phyloP scores from a whole-genome alignment of 2,797 vertebrate genomes.

The Nyctalus aviator region DNA sequence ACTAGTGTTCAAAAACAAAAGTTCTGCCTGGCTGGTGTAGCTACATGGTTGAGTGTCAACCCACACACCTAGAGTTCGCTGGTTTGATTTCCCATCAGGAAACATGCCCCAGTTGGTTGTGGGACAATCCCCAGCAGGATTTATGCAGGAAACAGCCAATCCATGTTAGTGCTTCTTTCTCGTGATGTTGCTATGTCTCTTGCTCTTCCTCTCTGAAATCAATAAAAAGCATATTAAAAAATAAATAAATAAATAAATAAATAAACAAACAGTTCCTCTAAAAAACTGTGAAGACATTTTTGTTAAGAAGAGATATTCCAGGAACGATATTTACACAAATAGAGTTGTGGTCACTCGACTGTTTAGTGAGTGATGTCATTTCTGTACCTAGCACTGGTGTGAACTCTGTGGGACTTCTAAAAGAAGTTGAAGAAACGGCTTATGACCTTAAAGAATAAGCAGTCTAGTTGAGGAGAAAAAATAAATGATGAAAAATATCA shows the following conservation, averaged over 20 bases:
- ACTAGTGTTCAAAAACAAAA: not conserved
- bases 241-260: no score
- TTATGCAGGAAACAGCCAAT: no score
- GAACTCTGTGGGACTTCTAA: not conserved
- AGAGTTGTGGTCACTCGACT: not conserved
- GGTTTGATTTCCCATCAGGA: no score
- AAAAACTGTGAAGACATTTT: not conserved
- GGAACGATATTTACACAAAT: not conserved
- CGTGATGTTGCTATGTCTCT: no score
- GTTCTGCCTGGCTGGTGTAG: no score
- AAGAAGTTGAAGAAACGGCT: not conserved
- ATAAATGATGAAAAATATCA: not conserved
- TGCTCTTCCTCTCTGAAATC: no score
- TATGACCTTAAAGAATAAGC: not conserved
- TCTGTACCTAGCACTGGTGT: not conserved
- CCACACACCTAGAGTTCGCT: no score
- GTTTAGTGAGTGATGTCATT: not conserved
- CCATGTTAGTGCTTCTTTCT: no score
- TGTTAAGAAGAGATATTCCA: not conserved
- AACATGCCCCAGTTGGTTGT: no score
- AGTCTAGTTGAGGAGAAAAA: not conserved
- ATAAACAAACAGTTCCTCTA: not conserved
- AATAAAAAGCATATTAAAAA: no score
- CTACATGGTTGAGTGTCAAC: no score
- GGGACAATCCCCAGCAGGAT: no score